Base-by-base conservation (phyloP, 2,797 vertebrate genomes). In the Heterohyrax brucei region DNA sequence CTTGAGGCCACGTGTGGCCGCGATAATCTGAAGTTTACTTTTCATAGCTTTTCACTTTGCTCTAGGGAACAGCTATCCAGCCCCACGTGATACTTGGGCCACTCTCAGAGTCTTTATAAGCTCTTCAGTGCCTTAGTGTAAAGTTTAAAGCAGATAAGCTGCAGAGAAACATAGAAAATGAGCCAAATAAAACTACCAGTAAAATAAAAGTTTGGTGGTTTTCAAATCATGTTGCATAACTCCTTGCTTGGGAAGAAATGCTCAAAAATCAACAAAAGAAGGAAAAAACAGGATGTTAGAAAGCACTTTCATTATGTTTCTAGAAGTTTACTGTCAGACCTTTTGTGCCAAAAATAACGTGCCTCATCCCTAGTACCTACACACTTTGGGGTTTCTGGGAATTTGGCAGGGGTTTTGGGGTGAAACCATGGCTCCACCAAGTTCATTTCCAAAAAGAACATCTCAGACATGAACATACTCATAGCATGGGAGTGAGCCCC, bases 261-360 rank as follows among this genome's bases (percentile, higher is more conserved):
- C 73, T 94, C 48, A 95, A 95, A 97, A 96, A 89, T 95, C 89
- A 96, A 96, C 94, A 96, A 96, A 91, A 94, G 50, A 59, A 92
- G 61, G 48, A 90, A 89, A 88, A 94, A 70, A 78, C 87, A 96
- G 95, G 91, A 97, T 95, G 90, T 97, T 94, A 95, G 95, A 94
- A 92, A 81, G 30, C n/a, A 80, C 53, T 95, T 93, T 86, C 62
- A 88, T 93, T 95, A 90, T 95, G 92, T 81, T 91, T 96, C 95
- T 66, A 93, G 70, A 92, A 14, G 2, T 91, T 91, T 93, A 92
- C 79, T 95, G 84, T 89, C 95, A 95, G 77, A 86, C 72, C 94
- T 80, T 30, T 86, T 86, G 80, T 92, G 86, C 97, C 95, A 97
- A 97, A 92, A 95, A 93, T 81, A 96, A 95, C 80, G 93, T 22